Base-by-base conservation (phyloP, 2,888 invertebrate species). In the Coleophora flavipennella region DNA sequence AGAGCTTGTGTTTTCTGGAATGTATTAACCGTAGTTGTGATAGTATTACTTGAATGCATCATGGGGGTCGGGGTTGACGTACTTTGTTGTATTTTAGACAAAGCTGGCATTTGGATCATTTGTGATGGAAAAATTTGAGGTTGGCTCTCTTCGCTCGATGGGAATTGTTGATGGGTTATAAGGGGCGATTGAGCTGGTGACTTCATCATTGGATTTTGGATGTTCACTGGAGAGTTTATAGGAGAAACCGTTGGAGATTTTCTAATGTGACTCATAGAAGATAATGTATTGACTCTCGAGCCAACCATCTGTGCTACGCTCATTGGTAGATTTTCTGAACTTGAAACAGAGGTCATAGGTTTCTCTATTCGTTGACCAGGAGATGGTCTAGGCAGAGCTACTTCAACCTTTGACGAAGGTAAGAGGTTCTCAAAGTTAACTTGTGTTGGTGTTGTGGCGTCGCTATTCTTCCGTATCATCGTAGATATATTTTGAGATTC, bases 381-480 rank as follows among this genome's bases (percentile, higher is more conserved):
- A 2, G 79, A 74, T 0, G 81, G 77, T 31, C 83, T 64, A 2
- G 81, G 62, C 9, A 60, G 55, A 1, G 75, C 62, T 1, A 84
- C 77, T 51, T 86, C 86, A 0, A 85, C 83, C 57, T 85, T 85
- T 1, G 85, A 85, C 2, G 85, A 85, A 1, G 86, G 86, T 33
- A 85, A 52, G 25, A 85, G 58, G 50, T 76, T 86, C 54, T 86
- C 86, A 48, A 84, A 86, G 49, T 85, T 86, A 0, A 85, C 84
- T 66, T 85, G 85, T 3, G 81, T 81, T 0, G 83, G 80, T 20
- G 79, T 67, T 13, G 76, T 67, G 3, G 69, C 62, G 32, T 84
- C 83, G 43, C 58, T 66, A 31, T 61, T 67, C 38, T 86, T 86
- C 40, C 89, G 85, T 34, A 86, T 73, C 1, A 87, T 76, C 40